Percentiles rank a stretch among this genome's conserved stretches.
Conservation (phyloP, 92 coral and sea anemone species). For the Metridium senile region DNA sequence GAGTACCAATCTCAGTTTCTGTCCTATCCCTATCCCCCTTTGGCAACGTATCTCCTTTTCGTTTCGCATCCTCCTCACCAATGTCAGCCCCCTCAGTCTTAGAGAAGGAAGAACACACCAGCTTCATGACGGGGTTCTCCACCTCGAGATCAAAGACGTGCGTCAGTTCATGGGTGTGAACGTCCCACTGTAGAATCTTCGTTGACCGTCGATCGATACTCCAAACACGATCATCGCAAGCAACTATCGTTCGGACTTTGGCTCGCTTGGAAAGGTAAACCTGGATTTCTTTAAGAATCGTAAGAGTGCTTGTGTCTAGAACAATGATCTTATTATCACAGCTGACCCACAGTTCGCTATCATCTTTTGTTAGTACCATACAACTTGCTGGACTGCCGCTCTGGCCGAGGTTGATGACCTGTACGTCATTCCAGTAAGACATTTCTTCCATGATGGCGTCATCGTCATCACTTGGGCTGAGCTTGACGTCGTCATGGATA, state of each 20-base stretch:
- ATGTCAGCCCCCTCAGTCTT: slow-evolving; percentile 25
- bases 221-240: slow-evolving; percentile 82
- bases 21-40: background rate
- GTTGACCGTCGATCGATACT: slow-evolving; percentile 86
- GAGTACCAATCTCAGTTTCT: background rate
- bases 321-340: slow-evolving; percentile 84
- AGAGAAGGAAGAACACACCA: slow-evolving; percentile 44
- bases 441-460: slow-evolving; percentile 68
- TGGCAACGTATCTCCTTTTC: slow-evolving; percentile 29
- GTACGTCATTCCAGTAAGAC: slow-evolving; percentile 56
- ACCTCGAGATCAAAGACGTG: slow-evolving; percentile 77
- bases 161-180: slow-evolving; percentile 68
- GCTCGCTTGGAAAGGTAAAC: slow-evolving; percentile 83
- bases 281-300: slow-evolving; percentile 72
- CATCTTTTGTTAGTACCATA: slow-evolving; percentile 68
- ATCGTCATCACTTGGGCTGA: slow-evolving; percentile 58
- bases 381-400: slow-evolving; percentile 85
- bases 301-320: slow-evolving; percentile 63
- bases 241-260: slow-evolving; percentile 88
- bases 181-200: slow-evolving; percentile 86
- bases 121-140: slow-evolving; percentile 60
- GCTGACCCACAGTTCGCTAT: slow-evolving; percentile 90
- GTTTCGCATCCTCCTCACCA: slow-evolving; percentile 42
- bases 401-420: slow-evolving; percentile 88
- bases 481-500: slow-evolving; percentile 69